Evolutionary conservation across 2,888 invertebrate genomes (phyloP), one percentile per base, ranked within the genome.

Genomic region (Eupithecia dodoneata): DNA sequence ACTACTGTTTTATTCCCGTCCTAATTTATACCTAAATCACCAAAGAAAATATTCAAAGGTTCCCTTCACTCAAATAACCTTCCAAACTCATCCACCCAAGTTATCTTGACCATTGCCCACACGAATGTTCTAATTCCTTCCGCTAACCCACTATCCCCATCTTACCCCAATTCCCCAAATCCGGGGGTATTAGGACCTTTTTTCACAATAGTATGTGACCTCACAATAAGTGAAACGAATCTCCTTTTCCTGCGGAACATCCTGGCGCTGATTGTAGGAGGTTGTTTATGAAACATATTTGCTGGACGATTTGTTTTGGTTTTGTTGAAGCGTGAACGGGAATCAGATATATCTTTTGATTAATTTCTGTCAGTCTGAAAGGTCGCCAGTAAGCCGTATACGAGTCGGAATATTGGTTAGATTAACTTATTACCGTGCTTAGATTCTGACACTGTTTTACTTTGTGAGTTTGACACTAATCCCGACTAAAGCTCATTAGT

Each of bases 161-260:
- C 59, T 75, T 66, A 76, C 73, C 55, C 70, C 18, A 65, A 75
- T 75, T 66, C 69, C 69, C 69, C 41, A 42, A 66, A 66, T 66
- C 66, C 42, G 42, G 42, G 55, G 55, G 70, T 52, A 65, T 71
- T 74, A 49, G 72, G 63, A 69, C 77, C 77, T 76, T 76, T 74
- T 71, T 76, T 76, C 73, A 76, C 73, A 70, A 76, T 76, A 49
- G 75, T 72, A 76, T 79, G 82, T 79, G 76, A 76, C 78, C 71
- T n/a, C 74, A 70, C 74, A 45, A 74, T 82, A 81, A 81, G 79
- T 80, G 76, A 74, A 75, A 81, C 55, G 72, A 73, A 84, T 81
- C 71, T 71, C 71, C 71, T 30, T 42, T 74, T 82, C 80, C 73
- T 72, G 79, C 15, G 42, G 41, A 15, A 63, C 30, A 30, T 63